Evolutionary conservation across 2,797 vertebrate genomes (phyloP).

Genomic region (Rhabdomys pumilio): DNA sequence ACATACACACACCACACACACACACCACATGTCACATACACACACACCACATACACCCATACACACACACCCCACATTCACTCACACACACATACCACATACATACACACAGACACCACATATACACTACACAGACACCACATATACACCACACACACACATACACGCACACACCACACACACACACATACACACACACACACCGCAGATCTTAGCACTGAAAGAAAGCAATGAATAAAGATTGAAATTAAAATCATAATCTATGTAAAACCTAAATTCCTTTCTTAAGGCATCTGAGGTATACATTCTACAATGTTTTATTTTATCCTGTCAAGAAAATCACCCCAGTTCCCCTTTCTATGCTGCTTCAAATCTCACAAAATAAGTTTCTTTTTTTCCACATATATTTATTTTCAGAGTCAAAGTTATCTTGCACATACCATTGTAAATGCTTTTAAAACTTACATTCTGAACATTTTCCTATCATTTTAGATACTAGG

Average conservation of each 20-base stretch:
- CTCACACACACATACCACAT: no score
- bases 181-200: no score
- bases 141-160: background rate
- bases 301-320: background rate
- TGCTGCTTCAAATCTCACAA: conserved; percentile 24
- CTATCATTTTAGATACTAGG: conserved; percentile 33
- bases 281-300: background rate
- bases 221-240: background rate
- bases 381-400: background rate
- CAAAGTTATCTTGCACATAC: background rate
- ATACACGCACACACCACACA: no score
- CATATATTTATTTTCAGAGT: conserved; percentile 22
- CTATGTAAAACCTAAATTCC: conserved; percentile 48
- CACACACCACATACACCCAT: no score
- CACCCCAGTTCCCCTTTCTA: background rate
- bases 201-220: background rate
- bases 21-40: no score
- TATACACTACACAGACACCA: no score
- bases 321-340: conserved; percentile 37
- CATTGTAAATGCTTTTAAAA: conserved; percentile 55
- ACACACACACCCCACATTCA: no score
- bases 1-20: no score
- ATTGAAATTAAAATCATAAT: conserved; percentile 31
- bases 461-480: conserved; percentile 25
- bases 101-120: no score